Conservation (phyloP, 2,797 vertebrate species). For the Brachymystax lenok region DNA sequence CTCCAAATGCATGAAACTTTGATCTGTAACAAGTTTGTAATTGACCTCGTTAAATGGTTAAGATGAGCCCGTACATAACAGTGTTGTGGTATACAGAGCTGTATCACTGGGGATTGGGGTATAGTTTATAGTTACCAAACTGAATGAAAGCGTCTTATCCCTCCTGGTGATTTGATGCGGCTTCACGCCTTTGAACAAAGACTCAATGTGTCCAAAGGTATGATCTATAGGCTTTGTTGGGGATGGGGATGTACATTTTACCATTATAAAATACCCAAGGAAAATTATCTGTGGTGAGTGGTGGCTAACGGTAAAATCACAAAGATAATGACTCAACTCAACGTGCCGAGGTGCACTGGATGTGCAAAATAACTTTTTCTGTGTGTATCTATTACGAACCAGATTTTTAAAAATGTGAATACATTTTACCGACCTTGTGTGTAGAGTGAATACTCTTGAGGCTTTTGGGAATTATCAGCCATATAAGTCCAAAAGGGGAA, state of each 20-base stretch:
- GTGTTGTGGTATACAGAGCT: conserved; percentile 49
- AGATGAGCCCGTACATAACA: conserved; percentile 34
- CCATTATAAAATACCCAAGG: conserved; percentile 37
- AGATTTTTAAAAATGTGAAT: neutral
- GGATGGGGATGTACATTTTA: conserved; percentile 35
- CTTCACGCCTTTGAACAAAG: conserved; percentile 41
- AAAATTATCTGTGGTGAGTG: conserved; percentile 30
- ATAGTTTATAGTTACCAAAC: conserved; percentile 65
- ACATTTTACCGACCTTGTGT: neutral
- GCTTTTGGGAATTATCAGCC: neutral
- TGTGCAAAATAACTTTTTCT: neutral
- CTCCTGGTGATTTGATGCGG: conserved; percentile 45
- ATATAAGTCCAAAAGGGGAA: too few relatives aligned
- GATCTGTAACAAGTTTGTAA: conserved; percentile 67
- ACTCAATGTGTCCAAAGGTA: conserved; percentile 53
- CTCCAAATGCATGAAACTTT: conserved; percentile 54
- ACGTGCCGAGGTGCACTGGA: neutral
- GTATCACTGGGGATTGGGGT: conserved; percentile 53
- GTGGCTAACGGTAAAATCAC: neutral
- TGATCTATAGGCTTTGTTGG: conserved; percentile 33
- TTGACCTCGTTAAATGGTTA: conserved; percentile 60
- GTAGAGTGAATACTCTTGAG: neutral
- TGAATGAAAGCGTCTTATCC: conserved; percentile 60
- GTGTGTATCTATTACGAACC: neutral
- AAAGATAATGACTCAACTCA: neutral